Percentiles rank a stretch among this genome's conserved stretches.
Evolutionary conservation across 2,888 invertebrate genomes (phyloP).

Genomic region (Perizoma affinitatum): DNA sequence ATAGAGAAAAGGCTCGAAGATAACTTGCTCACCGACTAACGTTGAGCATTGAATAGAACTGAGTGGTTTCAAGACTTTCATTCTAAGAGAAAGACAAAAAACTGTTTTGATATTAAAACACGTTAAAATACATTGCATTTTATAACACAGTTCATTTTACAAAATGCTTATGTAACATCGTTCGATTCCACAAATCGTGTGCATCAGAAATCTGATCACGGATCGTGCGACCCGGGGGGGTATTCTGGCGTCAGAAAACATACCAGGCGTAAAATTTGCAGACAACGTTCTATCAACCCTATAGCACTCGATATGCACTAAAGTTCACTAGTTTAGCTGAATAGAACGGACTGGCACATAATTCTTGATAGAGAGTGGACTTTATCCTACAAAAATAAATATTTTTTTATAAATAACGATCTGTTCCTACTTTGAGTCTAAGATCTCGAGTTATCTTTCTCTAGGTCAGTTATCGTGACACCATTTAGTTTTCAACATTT

Average conservation of each 20-base stretch:
- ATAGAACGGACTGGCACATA: conserved; percentile 23
- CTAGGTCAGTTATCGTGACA: too few species aligned
- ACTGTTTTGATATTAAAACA: background rate
- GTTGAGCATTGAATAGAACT: too few species aligned
- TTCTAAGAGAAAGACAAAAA: too few species aligned
- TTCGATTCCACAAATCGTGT: conserved; percentile 38
- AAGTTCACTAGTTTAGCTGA: conserved; percentile 48
- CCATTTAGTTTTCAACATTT: too few species aligned
- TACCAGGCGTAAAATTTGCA: conserved; percentile 43
- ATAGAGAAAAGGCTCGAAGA: conserved; percentile 19
- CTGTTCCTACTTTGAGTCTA: too few species aligned
- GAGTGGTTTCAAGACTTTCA: too few species aligned
- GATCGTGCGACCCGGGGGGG: conserved; percentile 35
- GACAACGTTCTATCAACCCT: conserved; percentile 34
- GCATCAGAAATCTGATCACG: conserved; percentile 37
- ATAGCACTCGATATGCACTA: conserved; percentile 47
- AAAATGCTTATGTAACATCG: conserved; percentile 34
- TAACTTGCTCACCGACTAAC: conserved; percentile 8
- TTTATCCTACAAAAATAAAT: too few species aligned
- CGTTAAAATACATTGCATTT: conserved; percentile 8
- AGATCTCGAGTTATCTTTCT: too few species aligned
- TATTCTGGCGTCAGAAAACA: conserved; percentile 37
- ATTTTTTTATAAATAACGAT: too few species aligned
- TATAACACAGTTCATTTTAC: conserved; percentile 16
- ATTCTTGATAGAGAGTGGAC: conserved; percentile 10